A percentile compares a stretch with the other conserved stretches of the same genome.
Conservation (phyloP, 2,113 vertebrate species). For the Columba janthina region DNA sequence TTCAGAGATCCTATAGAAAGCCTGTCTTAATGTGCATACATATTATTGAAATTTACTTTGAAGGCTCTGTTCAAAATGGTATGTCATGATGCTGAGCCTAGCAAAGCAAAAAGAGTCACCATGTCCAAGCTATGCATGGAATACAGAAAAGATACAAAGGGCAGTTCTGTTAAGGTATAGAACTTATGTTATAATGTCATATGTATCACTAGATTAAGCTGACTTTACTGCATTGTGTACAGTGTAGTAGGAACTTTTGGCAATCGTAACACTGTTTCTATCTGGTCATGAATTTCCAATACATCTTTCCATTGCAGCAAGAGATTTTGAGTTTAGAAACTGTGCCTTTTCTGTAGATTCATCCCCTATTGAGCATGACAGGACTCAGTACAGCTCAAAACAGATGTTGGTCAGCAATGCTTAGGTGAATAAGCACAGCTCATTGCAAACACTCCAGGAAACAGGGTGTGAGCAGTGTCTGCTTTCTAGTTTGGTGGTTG, state of each 20-base stretch:
- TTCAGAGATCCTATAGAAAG: background rate
- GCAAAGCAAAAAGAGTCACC: background rate
- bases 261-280: background rate
- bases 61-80: background rate
- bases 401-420: background rate
- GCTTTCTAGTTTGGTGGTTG: background rate
- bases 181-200: background rate
- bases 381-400: background rate
- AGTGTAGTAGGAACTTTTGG: background rate
- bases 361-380: background rate
- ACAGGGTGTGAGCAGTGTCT: background rate
- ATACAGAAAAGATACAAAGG: background rate
- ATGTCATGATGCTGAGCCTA: background rate
- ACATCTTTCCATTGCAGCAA: background rate
- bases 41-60: background rate
- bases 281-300: background rate
- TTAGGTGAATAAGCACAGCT: background rate
- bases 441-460: background rate
- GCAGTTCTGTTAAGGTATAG: background rate
- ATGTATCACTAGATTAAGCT: background rate
- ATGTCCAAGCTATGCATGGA: background rate
- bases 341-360: background rate
- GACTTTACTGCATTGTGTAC: background rate
- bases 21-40: rapidly evolving
- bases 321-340: background rate